Conservation (phyloP, 2,113 vertebrate species). For the Illadopsis cleaveri region DNA sequence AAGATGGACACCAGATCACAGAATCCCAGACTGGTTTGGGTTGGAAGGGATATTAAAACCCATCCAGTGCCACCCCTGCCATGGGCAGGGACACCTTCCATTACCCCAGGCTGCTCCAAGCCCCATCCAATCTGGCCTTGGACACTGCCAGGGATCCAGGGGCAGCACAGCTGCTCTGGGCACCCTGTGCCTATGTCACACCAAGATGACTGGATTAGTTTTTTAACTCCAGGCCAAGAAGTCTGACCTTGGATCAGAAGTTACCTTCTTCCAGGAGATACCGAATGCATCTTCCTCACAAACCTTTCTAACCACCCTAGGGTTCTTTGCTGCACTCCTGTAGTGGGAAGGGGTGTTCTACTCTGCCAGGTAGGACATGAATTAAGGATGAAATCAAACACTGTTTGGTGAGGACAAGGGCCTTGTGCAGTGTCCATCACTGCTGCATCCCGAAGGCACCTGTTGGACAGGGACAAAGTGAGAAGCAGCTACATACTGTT, state of each 20-base stretch:
- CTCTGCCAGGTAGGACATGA: not conserved
- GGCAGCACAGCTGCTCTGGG: not conserved
- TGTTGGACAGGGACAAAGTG: not conserved
- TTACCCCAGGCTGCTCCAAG: not conserved
- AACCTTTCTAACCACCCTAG: not conserved
- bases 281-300: not conserved
- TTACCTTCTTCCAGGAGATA: not conserved
- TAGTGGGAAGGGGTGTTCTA: not conserved
- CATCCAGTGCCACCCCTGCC: not conserved
- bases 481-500: constrained; percentile 81
- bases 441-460: not conserved
- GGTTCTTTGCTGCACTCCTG: not conserved
- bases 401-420: not conserved
- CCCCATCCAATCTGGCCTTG: fast-evolving
- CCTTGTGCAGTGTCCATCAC: not conserved
- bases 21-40: not conserved
- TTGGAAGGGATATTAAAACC: not conserved
- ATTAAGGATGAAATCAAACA: not conserved
- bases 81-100: not conserved
- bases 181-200: not conserved
- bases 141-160: not conserved
- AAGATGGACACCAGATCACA: not conserved
- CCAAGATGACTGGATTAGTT: fast-evolving
- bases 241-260: not conserved
- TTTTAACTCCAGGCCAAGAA: not conserved